Conservation (phyloP, 2,113 vertebrate genomes). For the Oxyura jamaicensis region DNA sequence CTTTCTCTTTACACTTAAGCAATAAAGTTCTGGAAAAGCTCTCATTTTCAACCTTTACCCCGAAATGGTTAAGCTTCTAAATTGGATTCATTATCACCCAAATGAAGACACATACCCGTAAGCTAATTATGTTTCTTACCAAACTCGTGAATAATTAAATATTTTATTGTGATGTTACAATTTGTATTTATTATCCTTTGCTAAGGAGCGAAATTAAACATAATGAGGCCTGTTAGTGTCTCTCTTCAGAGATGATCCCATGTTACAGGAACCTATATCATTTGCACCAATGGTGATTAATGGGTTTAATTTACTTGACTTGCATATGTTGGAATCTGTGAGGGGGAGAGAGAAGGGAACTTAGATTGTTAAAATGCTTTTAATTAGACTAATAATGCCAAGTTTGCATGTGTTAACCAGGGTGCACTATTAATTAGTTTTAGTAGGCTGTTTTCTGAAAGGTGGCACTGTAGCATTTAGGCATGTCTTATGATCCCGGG, state of each 20-base stretch:
- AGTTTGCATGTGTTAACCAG: conserved; percentile 77
- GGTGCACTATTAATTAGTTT: conserved; percentile 75
- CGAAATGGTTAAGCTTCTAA: conserved; percentile 33
- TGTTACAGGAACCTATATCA: conserved; percentile 62
- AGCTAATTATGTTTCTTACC: conserved; percentile 72
- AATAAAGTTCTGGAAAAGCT: neutral
- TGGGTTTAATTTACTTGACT: conserved; percentile 81
- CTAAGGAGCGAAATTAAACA: conserved; percentile 76
- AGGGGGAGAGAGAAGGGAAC: conserved; percentile 25
- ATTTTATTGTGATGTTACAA: conserved; percentile 78
- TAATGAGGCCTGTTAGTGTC: conserved; percentile 75
- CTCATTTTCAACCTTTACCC: neutral
- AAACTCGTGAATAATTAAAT: conserved; percentile 81
- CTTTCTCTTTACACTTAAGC: neutral
- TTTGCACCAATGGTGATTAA: conserved; percentile 80
- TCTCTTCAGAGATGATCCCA: conserved; percentile 47
- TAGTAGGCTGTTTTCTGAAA: conserved; percentile 69
- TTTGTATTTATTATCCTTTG: conserved; percentile 80
- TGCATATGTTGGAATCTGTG: conserved; percentile 44
- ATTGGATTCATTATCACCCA: conserved; percentile 55
- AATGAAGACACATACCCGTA: conserved; percentile 66
- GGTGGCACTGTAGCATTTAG: conserved; percentile 50
- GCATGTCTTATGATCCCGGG: conserved; percentile 43
- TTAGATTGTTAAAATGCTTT: conserved; percentile 73
- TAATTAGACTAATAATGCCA: conserved; percentile 82